These are phyloP conservation scores for Eleutherodactylus coqui DNA, from an alignment of 2,797 vertebrate genomes.

Conservation along the genomic window DNA sequence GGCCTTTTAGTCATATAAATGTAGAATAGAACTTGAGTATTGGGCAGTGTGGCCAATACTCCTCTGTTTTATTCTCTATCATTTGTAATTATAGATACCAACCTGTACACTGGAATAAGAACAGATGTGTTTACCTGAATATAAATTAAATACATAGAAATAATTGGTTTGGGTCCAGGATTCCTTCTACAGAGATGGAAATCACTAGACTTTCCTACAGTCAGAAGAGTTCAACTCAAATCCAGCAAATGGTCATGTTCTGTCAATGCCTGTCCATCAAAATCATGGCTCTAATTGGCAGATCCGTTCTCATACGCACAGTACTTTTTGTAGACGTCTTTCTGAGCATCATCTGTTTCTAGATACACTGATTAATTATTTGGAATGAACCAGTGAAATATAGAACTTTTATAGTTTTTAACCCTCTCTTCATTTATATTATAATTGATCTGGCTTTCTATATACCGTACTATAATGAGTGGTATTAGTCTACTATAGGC, in stretches of 20 bases:
- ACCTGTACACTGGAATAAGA: not conserved
- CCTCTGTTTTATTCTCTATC: not conserved
- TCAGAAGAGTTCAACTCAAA: not conserved
- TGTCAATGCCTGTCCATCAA: conserved; percentile 5
- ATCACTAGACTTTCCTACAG: not conserved
- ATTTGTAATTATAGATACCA: not conserved
- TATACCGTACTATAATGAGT: not conserved
- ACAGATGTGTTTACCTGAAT: conserved; percentile 10
- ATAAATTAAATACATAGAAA: not conserved
- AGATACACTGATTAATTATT: not conserved
- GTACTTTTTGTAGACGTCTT: not conserved
- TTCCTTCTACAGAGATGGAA: not conserved
- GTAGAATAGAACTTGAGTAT: not conserved
- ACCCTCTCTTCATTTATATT: not conserved
- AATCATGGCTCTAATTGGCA: not conserved
- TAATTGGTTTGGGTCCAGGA: conserved; percentile 21
- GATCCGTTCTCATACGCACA: not conserved
- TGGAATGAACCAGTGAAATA: not conserved
- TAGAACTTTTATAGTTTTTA: not conserved
- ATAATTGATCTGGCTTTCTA: not conserved
- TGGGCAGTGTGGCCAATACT: not conserved
- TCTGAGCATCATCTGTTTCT: not conserved
- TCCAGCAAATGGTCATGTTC: not conserved
- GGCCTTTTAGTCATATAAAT: not conserved
- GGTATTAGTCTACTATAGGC: no score